phyloP scores from a whole-genome alignment of 2,797 vertebrate genomes.

The Taeniopygia guttata region DNA sequence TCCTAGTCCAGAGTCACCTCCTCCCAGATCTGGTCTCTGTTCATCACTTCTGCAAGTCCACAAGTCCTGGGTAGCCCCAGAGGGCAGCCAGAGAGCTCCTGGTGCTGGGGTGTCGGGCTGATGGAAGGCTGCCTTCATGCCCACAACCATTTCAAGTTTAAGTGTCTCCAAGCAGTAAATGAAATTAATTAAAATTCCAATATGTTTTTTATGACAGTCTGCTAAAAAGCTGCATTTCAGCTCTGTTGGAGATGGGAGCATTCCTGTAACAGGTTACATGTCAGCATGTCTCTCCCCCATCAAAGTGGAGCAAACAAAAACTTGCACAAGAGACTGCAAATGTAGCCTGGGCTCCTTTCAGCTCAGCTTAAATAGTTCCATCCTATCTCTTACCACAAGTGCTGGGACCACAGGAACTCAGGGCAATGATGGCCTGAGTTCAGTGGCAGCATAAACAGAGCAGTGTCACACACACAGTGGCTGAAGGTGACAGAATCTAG shows the following conservation, averaged over 20 bases:
- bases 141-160: neutral
- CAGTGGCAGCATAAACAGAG: neutral
- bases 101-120: neutral
- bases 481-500: neutral
- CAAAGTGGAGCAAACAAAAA: neutral
- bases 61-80: rapidly evolving
- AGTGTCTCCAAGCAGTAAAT: neutral
- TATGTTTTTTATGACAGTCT: neutral
- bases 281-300: rapidly evolving
- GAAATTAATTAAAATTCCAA: neutral
- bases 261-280: neutral
- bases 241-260: neutral
- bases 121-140: neutral
- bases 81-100: neutral
- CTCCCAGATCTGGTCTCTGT: neutral
- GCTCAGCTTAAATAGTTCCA: neutral
- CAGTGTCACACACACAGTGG: neutral
- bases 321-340: rapidly evolving
- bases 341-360: neutral
- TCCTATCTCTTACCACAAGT: too few species aligned
- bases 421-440: neutral
- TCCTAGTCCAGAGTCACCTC: neutral
- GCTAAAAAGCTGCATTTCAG: neutral
- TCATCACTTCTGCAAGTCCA: neutral
- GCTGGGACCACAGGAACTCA: rapidly evolving